A percentile compares a stretch with the other conserved stretches of the same genome.
phyloP scores from a whole-genome alignment of 2,888 invertebrate genomes.

The Hecatera dysodea region DNA sequence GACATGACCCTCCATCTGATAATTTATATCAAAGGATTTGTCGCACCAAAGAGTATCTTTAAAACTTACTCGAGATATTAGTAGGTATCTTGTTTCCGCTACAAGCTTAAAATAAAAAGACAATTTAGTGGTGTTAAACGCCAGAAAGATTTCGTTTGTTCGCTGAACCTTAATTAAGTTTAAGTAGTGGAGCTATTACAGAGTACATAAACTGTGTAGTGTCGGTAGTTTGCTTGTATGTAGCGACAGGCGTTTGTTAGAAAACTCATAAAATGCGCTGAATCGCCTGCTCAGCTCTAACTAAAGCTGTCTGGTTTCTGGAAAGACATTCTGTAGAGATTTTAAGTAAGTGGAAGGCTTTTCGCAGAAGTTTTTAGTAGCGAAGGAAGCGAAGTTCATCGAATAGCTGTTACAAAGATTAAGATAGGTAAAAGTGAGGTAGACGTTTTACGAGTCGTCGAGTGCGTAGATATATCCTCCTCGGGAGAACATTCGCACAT shows the following conservation, averaged over 20 bases:
- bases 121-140: constrained; percentile 32
- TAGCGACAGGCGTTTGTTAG: constrained; percentile 64
- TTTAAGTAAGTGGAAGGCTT: constrained; percentile 23
- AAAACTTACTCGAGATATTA: constrained; percentile 27
- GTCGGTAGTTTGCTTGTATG: constrained; percentile 66
- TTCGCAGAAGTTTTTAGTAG: constrained; percentile 34
- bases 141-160: constrained; percentile 45
- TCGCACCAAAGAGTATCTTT: constrained; percentile 62
- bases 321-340: constrained; percentile 14
- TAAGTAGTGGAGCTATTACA: constrained; percentile 64
- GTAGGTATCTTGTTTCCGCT: constrained; percentile 31
- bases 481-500: constrained; percentile 72
- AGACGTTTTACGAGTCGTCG: constrained; percentile 70
- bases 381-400: constrained; percentile 63
- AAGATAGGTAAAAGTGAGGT: constrained; percentile 67
- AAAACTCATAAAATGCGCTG: constrained; percentile 67
- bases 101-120: constrained; percentile 41
- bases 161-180: constrained; percentile 68
- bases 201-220: constrained; percentile 70
- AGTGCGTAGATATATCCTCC: constrained; percentile 71
- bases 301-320: constrained; percentile 47
- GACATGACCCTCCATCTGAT: constrained; percentile 70
- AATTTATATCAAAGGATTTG: constrained; percentile 74
- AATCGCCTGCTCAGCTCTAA: constrained; percentile 69
- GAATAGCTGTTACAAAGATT: constrained; percentile 69